phyloP scores from a whole-genome alignment of 2,888 invertebrate species.

The Dysmachus trigonus region DNA sequence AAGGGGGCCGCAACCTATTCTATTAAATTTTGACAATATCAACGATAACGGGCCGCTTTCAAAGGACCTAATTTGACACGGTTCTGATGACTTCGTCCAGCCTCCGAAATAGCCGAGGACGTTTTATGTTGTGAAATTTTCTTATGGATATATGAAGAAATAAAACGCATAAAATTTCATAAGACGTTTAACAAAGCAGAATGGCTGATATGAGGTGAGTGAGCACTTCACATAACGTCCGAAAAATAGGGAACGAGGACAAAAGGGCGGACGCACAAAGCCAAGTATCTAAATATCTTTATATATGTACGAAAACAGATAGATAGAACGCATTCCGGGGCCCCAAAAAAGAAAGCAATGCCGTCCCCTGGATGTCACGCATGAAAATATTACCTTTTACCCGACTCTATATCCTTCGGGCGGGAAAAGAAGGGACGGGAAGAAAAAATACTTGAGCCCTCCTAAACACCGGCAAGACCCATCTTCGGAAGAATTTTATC shows the following conservation, averaged over 20 bases:
- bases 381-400: conserved; percentile 45
- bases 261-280: background rate
- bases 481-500: conserved; percentile 34
- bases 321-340: background rate
- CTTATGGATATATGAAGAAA: conserved; percentile 46
- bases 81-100: background rate
- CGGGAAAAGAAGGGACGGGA: background rate
- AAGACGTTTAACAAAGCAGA: conserved; percentile 49
- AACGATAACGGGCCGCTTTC: conserved; percentile 20
- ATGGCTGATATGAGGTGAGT: conserved; percentile 48
- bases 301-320: background rate
- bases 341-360: background rate
- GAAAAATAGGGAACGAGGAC: background rate
- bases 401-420: background rate
- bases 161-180: conserved; percentile 50
- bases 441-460: background rate
- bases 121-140: conserved; percentile 8
- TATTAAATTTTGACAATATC: conserved; percentile 29
- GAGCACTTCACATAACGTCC: conserved; percentile 45
- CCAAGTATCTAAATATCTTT: background rate
- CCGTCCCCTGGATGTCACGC: conserved; percentile 40
- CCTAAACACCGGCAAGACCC: background rate
- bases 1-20: conserved; percentile 15
- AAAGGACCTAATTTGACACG: conserved; percentile 40
- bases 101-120: conserved; percentile 20